phyloP scores from a whole-genome alignment of 1,140 invertebrate species.

The Drosophila seguyi region DNA sequence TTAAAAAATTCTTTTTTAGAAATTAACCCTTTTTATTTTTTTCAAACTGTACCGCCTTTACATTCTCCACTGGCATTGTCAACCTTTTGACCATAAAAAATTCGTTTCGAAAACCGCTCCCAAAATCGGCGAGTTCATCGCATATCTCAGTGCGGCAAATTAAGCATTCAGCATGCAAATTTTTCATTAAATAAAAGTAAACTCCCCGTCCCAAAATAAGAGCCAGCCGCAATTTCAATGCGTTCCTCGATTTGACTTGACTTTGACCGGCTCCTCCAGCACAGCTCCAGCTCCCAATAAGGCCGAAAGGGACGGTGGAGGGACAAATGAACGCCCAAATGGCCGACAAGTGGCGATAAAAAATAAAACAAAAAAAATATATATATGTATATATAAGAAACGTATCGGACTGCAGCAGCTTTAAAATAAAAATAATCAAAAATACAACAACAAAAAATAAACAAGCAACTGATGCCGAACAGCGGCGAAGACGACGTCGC shows the following conservation, averaged over 20 bases:
- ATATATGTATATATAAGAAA: slow-evolving; percentile 39
- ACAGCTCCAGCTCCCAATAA: slow-evolving; percentile 22
- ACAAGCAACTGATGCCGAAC: slow-evolving; percentile 64
- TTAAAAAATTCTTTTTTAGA: not conserved
- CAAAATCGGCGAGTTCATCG: slow-evolving; percentile 12
- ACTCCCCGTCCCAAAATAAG: slow-evolving; percentile 30
- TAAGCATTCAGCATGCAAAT: slow-evolving; percentile 80
- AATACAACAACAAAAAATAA: slow-evolving; percentile 71
- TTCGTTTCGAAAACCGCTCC: slow-evolving; percentile 29
- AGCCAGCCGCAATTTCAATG: slow-evolving; percentile 47
- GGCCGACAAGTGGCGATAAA: slow-evolving; percentile 72
- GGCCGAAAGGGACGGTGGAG: slow-evolving; percentile 30
- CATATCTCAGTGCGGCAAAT: slow-evolving; percentile 44
- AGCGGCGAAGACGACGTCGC: slow-evolving; percentile 31
- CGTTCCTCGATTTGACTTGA: slow-evolving; percentile 52
- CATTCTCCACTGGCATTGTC: slow-evolving; percentile 17
- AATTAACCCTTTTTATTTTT: not conserved
- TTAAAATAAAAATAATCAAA: slow-evolving; percentile 82
- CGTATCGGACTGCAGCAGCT: slow-evolving; percentile 62
- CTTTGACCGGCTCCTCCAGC: slow-evolving; percentile 54
- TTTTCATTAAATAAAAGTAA: slow-evolving; percentile 74
- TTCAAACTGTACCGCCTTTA: slow-evolving; percentile 38
- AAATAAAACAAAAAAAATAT: slow-evolving; percentile 27
- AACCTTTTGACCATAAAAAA: slow-evolving; percentile 60
- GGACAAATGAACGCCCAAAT: slow-evolving; percentile 66